phyloP scores from a whole-genome alignment of 2,797 vertebrate genomes.

The Peromyscus melanophrys region DNA sequence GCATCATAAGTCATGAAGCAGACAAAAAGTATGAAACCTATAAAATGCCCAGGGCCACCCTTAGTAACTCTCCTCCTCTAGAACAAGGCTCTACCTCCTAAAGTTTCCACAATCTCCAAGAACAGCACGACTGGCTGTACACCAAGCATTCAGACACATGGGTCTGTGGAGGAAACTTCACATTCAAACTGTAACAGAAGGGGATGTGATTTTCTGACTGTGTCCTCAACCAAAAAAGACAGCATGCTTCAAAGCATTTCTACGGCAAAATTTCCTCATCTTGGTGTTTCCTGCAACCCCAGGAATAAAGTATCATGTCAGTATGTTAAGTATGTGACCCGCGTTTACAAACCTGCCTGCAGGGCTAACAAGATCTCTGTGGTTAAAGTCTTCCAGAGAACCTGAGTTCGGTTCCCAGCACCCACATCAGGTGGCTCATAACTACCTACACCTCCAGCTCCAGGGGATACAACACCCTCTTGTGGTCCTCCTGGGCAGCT shows the following conservation, averaged over 20 bases:
- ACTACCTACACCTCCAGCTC: neutral
- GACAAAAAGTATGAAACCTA: neutral
- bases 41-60: neutral
- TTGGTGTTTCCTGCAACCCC: neutral
- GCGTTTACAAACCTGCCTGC: neutral
- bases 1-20: neutral
- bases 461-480: too few relatives aligned
- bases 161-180: neutral
- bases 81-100: neutral
- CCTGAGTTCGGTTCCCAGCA: neutral
- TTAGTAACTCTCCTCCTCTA: neutral
- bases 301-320: neutral
- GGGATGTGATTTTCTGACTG: too few relatives aligned
- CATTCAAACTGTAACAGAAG: neutral
- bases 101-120: neutral
- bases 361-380: neutral
- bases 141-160: neutral
- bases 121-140: too few relatives aligned
- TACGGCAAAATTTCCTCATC: slow-evolving; percentile 34
- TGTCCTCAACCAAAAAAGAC: neutral
- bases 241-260: neutral
- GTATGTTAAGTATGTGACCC: neutral
- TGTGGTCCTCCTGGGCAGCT: neutral
- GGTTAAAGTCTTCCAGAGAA: neutral
- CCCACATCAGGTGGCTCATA: neutral